phyloP scores from a whole-genome alignment of 1,140 invertebrate species.

The Drosophila grimshawi region DNA sequence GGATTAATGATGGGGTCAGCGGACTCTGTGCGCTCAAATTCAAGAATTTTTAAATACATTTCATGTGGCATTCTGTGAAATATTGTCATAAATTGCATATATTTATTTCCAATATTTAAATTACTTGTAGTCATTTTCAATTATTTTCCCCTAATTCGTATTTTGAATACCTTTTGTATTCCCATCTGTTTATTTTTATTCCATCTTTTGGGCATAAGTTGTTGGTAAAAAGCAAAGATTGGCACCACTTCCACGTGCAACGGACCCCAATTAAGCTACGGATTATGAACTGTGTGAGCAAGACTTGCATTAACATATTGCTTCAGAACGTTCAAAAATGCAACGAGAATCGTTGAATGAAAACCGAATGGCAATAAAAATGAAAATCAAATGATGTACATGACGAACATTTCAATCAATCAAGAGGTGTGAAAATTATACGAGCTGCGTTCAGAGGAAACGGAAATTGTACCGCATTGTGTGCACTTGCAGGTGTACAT shows the following conservation, averaged over 20 bases:
- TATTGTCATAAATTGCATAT: not conserved
- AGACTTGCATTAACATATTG: conserved; percentile 35
- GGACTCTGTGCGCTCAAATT: not conserved
- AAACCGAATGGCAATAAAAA: conserved; percentile 24
- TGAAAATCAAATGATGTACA: conserved; percentile 45
- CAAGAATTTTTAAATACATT: not conserved
- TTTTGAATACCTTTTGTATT: too few species aligned
- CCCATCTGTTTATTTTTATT: not conserved
- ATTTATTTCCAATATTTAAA: not conserved
- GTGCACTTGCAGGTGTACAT: conserved; percentile 23
- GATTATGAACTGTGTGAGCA: conserved; percentile 52
- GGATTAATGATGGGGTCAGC: conserved; percentile 28
- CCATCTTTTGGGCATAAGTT: too few species aligned
- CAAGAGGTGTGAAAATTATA: conserved; percentile 72
- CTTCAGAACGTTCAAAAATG: not conserved
- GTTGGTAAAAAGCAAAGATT: not conserved
- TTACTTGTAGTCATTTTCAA: too few species aligned
- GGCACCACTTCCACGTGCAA: conserved; percentile 1
- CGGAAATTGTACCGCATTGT: conserved; percentile 80
- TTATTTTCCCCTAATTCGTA: too few species aligned
- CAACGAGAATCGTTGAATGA: conserved; percentile 4
- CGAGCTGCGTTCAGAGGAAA: conserved; percentile 66
- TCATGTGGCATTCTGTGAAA: too few species aligned
- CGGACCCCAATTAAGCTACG: conserved; percentile 32
- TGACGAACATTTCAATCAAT: conserved; percentile 69